Percentiles rank a stretch among this genome's conserved stretches.
These are phyloP conservation scores for Syncerus caffer DNA, from an alignment of 2,797 vertebrate species.

Conservation along the genomic window DNA sequence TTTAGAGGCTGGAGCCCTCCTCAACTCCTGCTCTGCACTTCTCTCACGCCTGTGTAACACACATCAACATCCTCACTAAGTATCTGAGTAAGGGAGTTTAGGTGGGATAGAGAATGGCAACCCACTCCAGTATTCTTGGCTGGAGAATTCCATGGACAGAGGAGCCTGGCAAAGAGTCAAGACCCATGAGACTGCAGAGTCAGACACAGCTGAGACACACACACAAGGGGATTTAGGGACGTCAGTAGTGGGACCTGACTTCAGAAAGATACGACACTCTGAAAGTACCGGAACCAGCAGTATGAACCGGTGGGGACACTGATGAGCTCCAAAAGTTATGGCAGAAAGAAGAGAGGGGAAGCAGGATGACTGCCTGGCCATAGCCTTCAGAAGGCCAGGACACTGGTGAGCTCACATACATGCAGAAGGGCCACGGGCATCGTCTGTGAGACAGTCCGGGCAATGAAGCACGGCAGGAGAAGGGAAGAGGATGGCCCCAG, in stretches of 20 bases:
- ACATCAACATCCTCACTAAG: neutral
- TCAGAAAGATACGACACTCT: neutral
- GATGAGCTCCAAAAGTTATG: fast-evolving
- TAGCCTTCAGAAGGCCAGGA: no score
- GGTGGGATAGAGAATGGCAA: neutral
- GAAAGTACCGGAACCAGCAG: neutral
- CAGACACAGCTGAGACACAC: neutral
- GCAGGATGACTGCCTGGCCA: fast-evolving
- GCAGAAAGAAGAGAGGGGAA: neutral
- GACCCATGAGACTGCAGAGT: neutral
- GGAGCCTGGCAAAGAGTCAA: neutral
- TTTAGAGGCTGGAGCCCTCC: fast-evolving
- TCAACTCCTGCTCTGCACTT: neutral
- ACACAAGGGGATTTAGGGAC: neutral
- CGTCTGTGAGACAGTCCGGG: fast-evolving
- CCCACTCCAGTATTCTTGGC: neutral
- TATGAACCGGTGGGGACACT: fast-evolving
- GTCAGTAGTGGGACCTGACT: neutral
- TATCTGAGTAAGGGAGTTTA: no score
- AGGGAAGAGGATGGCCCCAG: no score
- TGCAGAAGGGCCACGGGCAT: neutral
- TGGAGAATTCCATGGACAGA: neutral
- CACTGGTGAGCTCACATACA: no score
- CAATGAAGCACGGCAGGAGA: fast-evolving
- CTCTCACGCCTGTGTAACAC: neutral